These are phyloP conservation scores for Megaceryle alcyon DNA, from an alignment of 2,797 vertebrate genomes.

Conservation along the genomic window DNA sequence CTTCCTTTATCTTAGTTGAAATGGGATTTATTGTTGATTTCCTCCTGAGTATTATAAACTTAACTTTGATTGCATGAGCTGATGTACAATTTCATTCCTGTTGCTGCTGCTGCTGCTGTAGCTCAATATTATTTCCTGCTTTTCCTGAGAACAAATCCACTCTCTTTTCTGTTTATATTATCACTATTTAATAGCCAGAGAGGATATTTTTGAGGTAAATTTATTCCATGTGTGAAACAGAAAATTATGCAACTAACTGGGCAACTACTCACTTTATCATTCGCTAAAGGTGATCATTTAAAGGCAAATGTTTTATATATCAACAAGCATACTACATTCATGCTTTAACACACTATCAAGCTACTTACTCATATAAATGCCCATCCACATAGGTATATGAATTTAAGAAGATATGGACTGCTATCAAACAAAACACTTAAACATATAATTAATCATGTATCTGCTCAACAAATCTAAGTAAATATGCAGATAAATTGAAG, in stretches of 20 bases:
- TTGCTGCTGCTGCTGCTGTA: not conserved
- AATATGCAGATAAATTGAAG: not conserved
- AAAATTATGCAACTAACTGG: not conserved
- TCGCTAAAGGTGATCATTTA: not conserved
- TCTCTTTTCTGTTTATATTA: not conserved
- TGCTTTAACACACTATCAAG: not conserved
- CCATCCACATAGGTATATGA: not conserved
- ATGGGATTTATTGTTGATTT: constrained; percentile 19
- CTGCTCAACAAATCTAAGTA: not conserved
- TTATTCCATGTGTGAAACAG: not conserved
- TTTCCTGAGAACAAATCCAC: not conserved
- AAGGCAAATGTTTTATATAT: not conserved
- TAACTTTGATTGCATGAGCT: not conserved
- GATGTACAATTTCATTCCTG: not conserved
- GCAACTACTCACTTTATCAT: not conserved
- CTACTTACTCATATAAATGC: not conserved
- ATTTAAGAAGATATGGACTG: not conserved
- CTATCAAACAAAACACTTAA: not conserved
- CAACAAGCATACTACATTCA: not conserved
- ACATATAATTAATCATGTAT: not conserved
- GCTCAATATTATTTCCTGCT: not conserved
- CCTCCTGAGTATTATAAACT: not conserved
- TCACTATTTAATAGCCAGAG: not conserved
- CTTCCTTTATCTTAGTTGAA: not conserved
- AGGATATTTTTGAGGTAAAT: not conserved